Evolutionary conservation across 2,113 vertebrate species (phyloP).

Genomic region (Pelecanus crispus): DNA sequence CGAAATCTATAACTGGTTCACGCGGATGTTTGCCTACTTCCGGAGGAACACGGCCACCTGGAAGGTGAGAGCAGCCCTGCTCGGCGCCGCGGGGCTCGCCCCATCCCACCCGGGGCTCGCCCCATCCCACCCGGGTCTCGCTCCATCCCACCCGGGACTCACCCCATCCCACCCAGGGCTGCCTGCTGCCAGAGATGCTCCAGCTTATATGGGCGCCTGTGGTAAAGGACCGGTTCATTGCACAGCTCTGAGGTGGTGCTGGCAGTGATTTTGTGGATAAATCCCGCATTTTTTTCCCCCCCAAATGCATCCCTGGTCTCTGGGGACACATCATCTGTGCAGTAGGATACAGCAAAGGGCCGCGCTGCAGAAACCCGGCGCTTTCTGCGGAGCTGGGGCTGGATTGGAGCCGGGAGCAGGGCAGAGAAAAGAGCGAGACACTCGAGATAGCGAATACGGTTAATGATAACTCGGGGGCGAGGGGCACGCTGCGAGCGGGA

Average conservation of each 20-base stretch:
- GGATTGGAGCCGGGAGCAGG: not conserved
- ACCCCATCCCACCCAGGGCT: not conserved
- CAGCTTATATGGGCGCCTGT: not conserved
- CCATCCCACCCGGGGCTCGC: not conserved
- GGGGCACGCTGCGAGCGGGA: not conserved
- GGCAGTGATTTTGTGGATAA: not conserved
- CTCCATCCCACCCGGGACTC: not conserved
- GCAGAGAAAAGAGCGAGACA: not conserved
- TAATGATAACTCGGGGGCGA: not conserved
- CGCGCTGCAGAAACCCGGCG: not conserved
- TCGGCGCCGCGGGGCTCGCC: not conserved
- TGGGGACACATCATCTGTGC: fast-evolving
- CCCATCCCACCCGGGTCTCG: not conserved
- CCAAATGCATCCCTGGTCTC: fast-evolving
- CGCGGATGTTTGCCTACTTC: constrained; percentile 98
- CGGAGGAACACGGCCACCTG: constrained; percentile 99
- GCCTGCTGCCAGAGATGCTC: not conserved
- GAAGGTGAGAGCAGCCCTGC: constrained; percentile 83
- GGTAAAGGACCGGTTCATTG: not conserved
- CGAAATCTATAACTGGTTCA: constrained; percentile 99
- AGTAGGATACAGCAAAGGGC: not conserved
- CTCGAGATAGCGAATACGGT: not conserved
- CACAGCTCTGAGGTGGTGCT: not conserved
- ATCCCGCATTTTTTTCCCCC: fast-evolving
- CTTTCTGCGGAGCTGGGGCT: not conserved